Percentiles rank a stretch among this genome's conserved stretches.
phyloP scores from a whole-genome alignment of 2,888 invertebrate genomes.

The Phlogophora meticulosa region DNA sequence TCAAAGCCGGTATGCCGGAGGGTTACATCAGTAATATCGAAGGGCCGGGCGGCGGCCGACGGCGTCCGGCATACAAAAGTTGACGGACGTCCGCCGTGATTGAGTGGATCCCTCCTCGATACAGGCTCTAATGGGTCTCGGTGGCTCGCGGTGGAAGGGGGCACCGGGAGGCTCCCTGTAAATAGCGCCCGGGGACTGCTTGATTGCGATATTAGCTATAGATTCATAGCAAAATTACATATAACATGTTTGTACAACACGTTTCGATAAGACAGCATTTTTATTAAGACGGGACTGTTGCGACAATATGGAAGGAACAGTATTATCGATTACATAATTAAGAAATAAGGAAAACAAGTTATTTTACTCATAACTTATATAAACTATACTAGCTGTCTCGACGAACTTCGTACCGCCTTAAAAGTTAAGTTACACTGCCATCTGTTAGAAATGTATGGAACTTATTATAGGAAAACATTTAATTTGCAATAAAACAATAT shows the following conservation, averaged over 20 bases:
- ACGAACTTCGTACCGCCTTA: too few species aligned
- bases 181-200: constrained; percentile 80
- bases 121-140: constrained; percentile 84
- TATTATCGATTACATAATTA: neutral
- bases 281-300: neutral
- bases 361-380: too few species aligned
- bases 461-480: too few species aligned
- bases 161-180: constrained; percentile 70
- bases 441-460: too few species aligned
- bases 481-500: too few species aligned
- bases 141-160: constrained; percentile 65
- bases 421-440: too few species aligned
- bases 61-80: constrained; percentile 79
- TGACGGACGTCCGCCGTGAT: constrained; percentile 87
- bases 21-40: constrained; percentile 75
- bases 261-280: constrained; percentile 6
- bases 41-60: constrained; percentile 68
- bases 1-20: constrained; percentile 67
- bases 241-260: constrained; percentile 2
- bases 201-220: constrained; percentile 77
- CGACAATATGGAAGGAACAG: neutral
- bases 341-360: constrained; percentile 1
- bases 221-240: constrained; percentile 48
- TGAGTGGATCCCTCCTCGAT: constrained; percentile 83
- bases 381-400: too few species aligned